These are phyloP conservation scores for Papilio machaon DNA, from an alignment of 1,140 invertebrate species.

Conservation along the genomic window DNA sequence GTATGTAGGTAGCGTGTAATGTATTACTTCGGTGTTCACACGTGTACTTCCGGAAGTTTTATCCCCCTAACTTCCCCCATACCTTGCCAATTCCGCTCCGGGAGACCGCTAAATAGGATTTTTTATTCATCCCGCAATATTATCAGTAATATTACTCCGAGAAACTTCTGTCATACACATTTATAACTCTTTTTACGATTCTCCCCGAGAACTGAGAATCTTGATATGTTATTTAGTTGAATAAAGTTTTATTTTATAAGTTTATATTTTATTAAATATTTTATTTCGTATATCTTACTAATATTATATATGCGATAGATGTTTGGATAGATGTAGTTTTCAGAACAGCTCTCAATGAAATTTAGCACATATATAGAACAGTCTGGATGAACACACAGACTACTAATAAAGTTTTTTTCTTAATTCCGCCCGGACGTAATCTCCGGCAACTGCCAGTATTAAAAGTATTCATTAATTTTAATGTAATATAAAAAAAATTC, in stretches of 20 bases:
- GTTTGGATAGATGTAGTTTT: too few relatives aligned
- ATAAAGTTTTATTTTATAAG: slow-evolving; percentile 12
- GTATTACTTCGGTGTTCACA: slow-evolving; percentile 8
- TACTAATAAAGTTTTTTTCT: too few relatives aligned
- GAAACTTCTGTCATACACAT: slow-evolving; percentile 44
- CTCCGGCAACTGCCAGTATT: too few relatives aligned
- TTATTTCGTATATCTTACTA: neutral
- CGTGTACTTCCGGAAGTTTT: slow-evolving; percentile 16
- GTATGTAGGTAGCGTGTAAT: neutral
- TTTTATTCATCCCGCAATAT: slow-evolving; percentile 50
- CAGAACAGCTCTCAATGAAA: too few relatives aligned
- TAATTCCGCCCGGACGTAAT: too few relatives aligned
- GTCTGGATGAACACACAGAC: too few relatives aligned
- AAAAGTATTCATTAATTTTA: neutral
- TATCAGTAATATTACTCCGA: slow-evolving; percentile 38
- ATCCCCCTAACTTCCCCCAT: neutral
- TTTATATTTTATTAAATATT: slow-evolving; percentile 8
- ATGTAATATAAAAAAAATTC: neutral
- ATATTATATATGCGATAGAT: too few relatives aligned
- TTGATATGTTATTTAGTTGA: slow-evolving; percentile 24
- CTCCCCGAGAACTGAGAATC: neutral
- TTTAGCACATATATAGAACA: too few relatives aligned
- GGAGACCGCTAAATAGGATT: slow-evolving; percentile 48
- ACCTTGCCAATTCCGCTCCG: neutral
- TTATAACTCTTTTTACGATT: slow-evolving; percentile 52